A percentile compares a stretch with the other conserved stretches of the same genome.
Conservation (phyloP, 1,140 invertebrate species). For the Pomacea maculata region DNA sequence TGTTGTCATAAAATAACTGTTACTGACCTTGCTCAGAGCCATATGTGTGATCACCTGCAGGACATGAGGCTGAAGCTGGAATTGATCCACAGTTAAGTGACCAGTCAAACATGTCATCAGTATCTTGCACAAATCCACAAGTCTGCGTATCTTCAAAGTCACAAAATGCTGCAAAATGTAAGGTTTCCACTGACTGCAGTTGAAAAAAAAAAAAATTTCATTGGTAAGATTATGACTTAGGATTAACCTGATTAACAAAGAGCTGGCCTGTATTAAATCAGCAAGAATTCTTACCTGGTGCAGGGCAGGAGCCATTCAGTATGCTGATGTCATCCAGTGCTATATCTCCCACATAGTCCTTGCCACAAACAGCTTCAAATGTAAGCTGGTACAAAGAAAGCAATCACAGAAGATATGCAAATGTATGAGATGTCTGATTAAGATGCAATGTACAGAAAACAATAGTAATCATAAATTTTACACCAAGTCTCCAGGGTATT, state of each 20-base stretch:
- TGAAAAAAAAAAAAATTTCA: too few relatives aligned
- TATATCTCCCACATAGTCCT: constrained; percentile 41
- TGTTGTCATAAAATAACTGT: too few relatives aligned
- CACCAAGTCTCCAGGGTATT: too few relatives aligned
- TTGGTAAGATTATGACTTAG: too few relatives aligned
- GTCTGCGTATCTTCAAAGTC: constrained; percentile 76
- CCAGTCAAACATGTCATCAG: constrained; percentile 65
- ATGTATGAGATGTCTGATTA: background rate
- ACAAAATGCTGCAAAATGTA: constrained; percentile 49
- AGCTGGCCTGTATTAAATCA: too few relatives aligned
- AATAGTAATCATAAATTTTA: too few relatives aligned
- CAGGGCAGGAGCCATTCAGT: constrained; percentile 36
- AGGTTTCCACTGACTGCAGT: too few relatives aligned
- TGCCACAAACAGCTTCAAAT: constrained; percentile 29
- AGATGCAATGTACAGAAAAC: too few relatives aligned
- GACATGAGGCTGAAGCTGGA: constrained; percentile 36
- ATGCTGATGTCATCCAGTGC: constrained; percentile 56
- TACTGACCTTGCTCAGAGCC: constrained; percentile 26
- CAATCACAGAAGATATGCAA: background rate
- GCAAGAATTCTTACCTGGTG: constrained; percentile 35
- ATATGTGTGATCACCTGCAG: constrained; percentile 40
- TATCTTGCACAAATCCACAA: constrained; percentile 80
- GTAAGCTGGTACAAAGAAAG: constrained; percentile 13
- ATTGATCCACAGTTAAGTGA: constrained; percentile 45
- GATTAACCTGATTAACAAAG: too few relatives aligned